These are phyloP conservation scores for Eira barbara DNA, from an alignment of 2,113 vertebrate genomes.

Conservation along the genomic window DNA sequence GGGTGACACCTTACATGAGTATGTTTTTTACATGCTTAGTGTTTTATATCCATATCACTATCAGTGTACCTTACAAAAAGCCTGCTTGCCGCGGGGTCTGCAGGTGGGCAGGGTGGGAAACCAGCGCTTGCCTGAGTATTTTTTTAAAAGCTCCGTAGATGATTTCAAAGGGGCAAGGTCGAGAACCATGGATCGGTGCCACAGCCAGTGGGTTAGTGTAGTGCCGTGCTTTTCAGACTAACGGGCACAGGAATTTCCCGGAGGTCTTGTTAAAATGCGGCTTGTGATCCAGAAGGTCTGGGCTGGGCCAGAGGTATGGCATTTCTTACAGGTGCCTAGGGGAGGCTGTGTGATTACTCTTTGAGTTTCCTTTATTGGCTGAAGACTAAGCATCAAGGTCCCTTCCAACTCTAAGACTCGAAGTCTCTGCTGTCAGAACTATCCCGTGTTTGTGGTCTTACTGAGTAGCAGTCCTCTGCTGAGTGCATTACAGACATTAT, in stretches of 20 bases:
- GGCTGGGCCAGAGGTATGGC: background rate
- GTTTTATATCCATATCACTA: slow-evolving; percentile 36
- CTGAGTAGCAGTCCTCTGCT: background rate
- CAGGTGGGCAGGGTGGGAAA: slow-evolving; percentile 5
- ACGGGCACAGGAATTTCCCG: fast-evolving
- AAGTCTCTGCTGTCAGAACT: background rate
- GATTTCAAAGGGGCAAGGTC: background rate
- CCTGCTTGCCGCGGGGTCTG: background rate
- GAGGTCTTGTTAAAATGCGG: background rate
- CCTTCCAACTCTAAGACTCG: background rate
- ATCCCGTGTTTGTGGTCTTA: background rate
- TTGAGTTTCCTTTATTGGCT: background rate
- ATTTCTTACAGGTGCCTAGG: background rate
- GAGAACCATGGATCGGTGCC: background rate
- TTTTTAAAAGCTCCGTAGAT: background rate
- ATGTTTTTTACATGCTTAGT: background rate
- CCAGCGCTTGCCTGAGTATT: background rate
- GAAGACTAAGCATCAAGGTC: background rate
- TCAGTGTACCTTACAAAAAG: slow-evolving; percentile 67
- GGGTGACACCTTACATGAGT: background rate
- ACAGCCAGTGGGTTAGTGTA: background rate
- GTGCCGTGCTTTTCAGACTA: background rate
- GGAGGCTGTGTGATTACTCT: background rate
- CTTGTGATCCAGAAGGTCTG: background rate
- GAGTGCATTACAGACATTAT: background rate